Evolutionary conservation across 2,888 invertebrate species (phyloP).

Genomic region (Drosophila siamana): DNA sequence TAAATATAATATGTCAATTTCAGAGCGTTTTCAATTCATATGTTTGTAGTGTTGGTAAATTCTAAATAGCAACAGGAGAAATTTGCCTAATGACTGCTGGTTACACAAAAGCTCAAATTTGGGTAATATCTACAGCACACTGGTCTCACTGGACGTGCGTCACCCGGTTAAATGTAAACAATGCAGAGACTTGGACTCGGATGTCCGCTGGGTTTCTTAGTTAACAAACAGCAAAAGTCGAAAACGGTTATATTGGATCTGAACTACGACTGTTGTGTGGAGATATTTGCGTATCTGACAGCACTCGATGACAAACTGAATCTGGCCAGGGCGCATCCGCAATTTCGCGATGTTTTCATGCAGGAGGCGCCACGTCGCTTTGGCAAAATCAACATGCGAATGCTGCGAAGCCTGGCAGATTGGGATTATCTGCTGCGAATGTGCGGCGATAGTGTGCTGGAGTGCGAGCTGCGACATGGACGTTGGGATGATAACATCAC

Average conservation of each 20-base stretch:
- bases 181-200: conserved; percentile 61
- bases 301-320: conserved; percentile 60
- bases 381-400: conserved; percentile 53
- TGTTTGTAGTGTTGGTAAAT: conserved; percentile 1
- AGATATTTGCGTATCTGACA: conserved; percentile 57
- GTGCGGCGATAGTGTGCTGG: conserved; percentile 49
- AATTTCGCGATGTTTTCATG: conserved; percentile 45
- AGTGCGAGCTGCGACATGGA: conserved; percentile 61
- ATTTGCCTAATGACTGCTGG: conserved; percentile 6
- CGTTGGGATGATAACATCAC: conserved; percentile 57
- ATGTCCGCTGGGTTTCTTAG: conserved; percentile 59
- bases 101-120: conserved; percentile 15
- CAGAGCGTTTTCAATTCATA: not conserved
- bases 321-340: conserved; percentile 51
- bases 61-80: not conserved
- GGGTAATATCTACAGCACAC: not conserved
- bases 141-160: conserved; percentile 5
- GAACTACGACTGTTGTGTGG: conserved; percentile 64
- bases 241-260: conserved; percentile 49
- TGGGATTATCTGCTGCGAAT: conserved; percentile 56
- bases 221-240: conserved; percentile 26
- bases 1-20: not conserved
- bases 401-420: conserved; percentile 49
- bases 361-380: conserved; percentile 31
- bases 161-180: conserved; percentile 31